phyloP scores from a whole-genome alignment of 2,888 invertebrate species.

The Maniola hyperantus region DNA sequence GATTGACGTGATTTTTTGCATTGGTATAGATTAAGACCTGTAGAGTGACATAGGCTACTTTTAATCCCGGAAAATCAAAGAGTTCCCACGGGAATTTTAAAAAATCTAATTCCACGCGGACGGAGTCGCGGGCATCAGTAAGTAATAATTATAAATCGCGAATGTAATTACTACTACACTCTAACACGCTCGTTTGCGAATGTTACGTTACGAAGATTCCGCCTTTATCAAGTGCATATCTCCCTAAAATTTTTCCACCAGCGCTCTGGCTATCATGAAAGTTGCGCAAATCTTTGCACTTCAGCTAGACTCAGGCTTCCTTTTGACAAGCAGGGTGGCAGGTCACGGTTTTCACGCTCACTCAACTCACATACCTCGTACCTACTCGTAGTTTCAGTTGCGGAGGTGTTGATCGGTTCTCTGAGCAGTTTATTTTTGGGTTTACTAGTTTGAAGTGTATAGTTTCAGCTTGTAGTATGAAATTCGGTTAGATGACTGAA shows the following conservation, averaged over 20 bases:
- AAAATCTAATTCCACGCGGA: too few relatives aligned
- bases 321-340: conserved; percentile 46
- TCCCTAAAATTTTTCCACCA: conserved; percentile 6
- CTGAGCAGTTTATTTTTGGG: conserved; percentile 3
- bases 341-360: conserved; percentile 39
- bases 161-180: too few relatives aligned
- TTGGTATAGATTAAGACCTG: too few relatives aligned
- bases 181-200: too few relatives aligned
- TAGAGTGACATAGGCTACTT: too few relatives aligned
- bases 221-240: too few relatives aligned
- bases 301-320: conserved; percentile 45
- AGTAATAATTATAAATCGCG: too few relatives aligned
- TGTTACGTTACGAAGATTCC: too few relatives aligned
- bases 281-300: conserved; percentile 40
- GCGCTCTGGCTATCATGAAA: conserved; percentile 34
- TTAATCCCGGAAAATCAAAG: too few relatives aligned
- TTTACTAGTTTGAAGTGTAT: conserved; percentile 10
- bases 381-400: conserved; percentile 25
- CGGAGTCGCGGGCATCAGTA: too few relatives aligned
- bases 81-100: too few relatives aligned
- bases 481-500: background rate
- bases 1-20: too few relatives aligned
- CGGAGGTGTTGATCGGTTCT: conserved; percentile 32
- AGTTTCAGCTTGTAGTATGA: background rate
- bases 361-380: conserved; percentile 9